These are phyloP conservation scores for Aplochiton taeniatus DNA, from an alignment of 2,797 vertebrate species.

Conservation along the genomic window DNA sequence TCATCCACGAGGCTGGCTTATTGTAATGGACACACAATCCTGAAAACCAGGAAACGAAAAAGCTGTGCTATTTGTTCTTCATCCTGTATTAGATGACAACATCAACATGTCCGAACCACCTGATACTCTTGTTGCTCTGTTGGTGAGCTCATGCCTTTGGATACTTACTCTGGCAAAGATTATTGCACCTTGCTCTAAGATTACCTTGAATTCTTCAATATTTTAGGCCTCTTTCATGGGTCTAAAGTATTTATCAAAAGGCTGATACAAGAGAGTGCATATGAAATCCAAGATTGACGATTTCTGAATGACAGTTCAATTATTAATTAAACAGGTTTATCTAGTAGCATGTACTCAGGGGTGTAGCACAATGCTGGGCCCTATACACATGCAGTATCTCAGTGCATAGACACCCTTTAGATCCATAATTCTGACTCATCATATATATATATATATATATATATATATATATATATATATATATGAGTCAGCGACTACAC, in stretches of 20 bases:
- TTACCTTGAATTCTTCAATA: conserved; percentile 14
- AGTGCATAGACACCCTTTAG: too few species aligned
- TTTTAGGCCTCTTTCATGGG: too few species aligned
- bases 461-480: not conserved
- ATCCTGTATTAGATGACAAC: conserved; percentile 54
- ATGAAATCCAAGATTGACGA: too few species aligned
- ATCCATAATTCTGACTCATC: too few species aligned
- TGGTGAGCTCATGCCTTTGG: conserved; percentile 59
- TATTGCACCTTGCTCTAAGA: conserved; percentile 18
- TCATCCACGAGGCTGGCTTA: conserved; percentile 51
- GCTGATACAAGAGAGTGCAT: too few species aligned
- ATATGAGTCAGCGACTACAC: not conserved
- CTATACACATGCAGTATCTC: too few species aligned
- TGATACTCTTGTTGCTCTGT: conserved; percentile 57
- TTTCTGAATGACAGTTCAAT: too few species aligned
- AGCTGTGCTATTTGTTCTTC: conserved; percentile 56
- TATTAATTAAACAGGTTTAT: too few species aligned
- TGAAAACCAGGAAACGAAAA: conserved; percentile 52
- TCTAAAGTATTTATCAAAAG: too few species aligned
- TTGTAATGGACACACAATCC: conserved; percentile 41
- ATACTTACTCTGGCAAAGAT: conserved; percentile 26
- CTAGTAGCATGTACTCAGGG: too few species aligned
- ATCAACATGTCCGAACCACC: conserved; percentile 47
- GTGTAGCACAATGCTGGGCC: too few species aligned
- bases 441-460: too few species aligned